Percentiles rank a stretch among this genome's conserved stretches.
These are phyloP conservation scores for Leptarthrus brevirostris DNA, from an alignment of 2,888 invertebrate species.

Conservation along the genomic window DNA sequence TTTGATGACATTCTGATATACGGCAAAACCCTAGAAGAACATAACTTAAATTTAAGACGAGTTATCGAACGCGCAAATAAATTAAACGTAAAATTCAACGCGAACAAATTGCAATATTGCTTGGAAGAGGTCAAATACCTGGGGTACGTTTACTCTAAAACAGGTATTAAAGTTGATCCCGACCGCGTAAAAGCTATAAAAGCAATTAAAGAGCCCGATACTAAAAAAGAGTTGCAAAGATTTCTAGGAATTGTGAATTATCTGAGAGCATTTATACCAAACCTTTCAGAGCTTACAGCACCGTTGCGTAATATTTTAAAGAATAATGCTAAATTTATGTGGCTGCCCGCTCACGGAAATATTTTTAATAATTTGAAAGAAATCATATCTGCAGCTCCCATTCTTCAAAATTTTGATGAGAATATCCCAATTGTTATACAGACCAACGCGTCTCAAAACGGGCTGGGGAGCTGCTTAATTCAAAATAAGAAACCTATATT, in stretches of 20 bases:
- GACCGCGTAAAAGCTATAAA: conserved; percentile 30
- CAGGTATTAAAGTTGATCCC: no score
- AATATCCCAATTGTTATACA: background rate
- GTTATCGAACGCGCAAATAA: no score
- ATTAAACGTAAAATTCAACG: no score
- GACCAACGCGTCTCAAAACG: background rate
- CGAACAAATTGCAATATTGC: conserved; percentile 30
- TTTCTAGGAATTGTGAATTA: conserved; percentile 46
- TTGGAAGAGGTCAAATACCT: background rate
- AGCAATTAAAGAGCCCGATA: conserved; percentile 9
- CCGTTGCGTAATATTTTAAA: conserved; percentile 28
- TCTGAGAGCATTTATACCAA: conserved; percentile 36
- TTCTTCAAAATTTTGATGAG: conserved; percentile 7
- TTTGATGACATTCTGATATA: conserved; percentile 32
- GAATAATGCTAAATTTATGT: conserved; percentile 22
- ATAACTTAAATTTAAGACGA: conserved; percentile 20
- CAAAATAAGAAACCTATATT: background rate
- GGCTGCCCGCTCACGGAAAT: background rate
- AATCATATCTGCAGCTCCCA: background rate
- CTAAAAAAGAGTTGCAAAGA: no score
- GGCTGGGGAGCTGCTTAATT: background rate
- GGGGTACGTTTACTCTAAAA: no score
- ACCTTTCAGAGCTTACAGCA: conserved; percentile 14
- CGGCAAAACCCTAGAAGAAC: background rate
- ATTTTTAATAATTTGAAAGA: background rate